phyloP scores from a whole-genome alignment of 35 echinoderm and acorn worm species.

The Diadema setosum region DNA sequence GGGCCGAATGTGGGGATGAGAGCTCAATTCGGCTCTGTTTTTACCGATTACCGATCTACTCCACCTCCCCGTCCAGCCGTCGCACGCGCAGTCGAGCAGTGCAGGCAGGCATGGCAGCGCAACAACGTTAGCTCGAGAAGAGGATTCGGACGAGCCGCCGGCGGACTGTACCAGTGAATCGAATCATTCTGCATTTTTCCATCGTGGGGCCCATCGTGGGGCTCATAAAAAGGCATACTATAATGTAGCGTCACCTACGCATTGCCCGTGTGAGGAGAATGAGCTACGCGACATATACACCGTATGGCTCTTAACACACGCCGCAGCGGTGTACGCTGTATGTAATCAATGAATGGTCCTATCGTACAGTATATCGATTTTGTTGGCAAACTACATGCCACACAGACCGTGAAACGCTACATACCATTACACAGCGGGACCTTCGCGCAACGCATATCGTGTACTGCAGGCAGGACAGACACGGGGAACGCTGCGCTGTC shows the following conservation, averaged over 20 bases:
- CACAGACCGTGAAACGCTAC: background rate
- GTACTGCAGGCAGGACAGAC: background rate
- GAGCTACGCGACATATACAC: background rate
- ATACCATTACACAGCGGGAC: slow-evolving; percentile 9
- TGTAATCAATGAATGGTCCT: slow-evolving; percentile 6
- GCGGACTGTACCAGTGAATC: too few relatives aligned
- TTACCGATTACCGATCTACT: too few relatives aligned
- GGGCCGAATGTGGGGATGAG: too few relatives aligned
- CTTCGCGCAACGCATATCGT: background rate
- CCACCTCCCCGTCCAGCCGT: too few relatives aligned
- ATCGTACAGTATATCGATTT: background rate
- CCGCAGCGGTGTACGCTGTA: background rate
- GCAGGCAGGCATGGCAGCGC: too few relatives aligned
- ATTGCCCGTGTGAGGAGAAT: background rate
- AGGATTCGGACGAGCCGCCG: too few relatives aligned
- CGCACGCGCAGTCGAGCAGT: too few relatives aligned
- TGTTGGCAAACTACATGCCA: slow-evolving; percentile 1
- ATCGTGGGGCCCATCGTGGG: too few relatives aligned
- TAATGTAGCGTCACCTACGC: background rate
- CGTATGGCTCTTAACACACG: background rate
- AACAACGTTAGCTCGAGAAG: too few relatives aligned
- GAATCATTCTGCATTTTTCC: too few relatives aligned
- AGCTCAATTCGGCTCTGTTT: too few relatives aligned
- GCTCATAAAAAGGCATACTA: too few relatives aligned
- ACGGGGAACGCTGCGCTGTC: background rate